Evolutionary conservation across 2,113 vertebrate species (phyloP).

Genomic region (Sinocyclocheilus anophthalmus): DNA sequence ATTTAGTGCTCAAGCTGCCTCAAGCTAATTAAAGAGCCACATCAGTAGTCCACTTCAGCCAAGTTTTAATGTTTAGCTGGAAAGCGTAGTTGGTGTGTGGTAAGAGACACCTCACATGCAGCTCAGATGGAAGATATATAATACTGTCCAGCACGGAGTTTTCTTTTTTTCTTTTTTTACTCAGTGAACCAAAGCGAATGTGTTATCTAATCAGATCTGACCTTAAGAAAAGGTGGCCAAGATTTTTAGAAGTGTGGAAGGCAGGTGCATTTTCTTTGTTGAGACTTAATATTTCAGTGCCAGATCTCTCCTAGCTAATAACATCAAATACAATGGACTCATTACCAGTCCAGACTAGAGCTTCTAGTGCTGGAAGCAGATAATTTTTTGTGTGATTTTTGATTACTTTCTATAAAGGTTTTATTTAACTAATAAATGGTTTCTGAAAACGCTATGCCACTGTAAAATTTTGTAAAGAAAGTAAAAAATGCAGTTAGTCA

Average conservation of each 20-base stretch:
- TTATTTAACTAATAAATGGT: not conserved
- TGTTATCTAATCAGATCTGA: not conserved
- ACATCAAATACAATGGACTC: not conserved
- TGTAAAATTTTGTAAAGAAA: not conserved
- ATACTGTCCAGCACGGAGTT: not conserved
- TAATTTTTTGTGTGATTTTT: not conserved
- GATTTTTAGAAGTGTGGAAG: not conserved
- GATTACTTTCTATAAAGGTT: not conserved
- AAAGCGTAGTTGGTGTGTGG: conserved; percentile 34
- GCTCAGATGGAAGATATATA: conserved; percentile 1
- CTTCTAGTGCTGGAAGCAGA: not conserved
- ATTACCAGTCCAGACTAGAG: not conserved
- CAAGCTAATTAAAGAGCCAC: conserved; percentile 64
- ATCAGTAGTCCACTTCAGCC: conserved; percentile 68
- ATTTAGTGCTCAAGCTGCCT: conserved; percentile 59
- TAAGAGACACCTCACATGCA: conserved; percentile 52
- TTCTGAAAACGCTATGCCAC: not conserved
- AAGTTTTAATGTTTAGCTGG: conserved; percentile 65
- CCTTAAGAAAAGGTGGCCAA: not conserved
- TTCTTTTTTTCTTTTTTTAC: not conserved
- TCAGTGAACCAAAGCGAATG: conserved; percentile 3
- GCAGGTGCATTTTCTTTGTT: not conserved
- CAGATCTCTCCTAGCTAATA: not conserved
- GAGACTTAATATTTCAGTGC: not conserved
- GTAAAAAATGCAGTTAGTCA: not conserved